Evolutionary conservation across 2,797 vertebrate genomes (phyloP), one percentile per base, ranked within the genome.

Genomic region (Siniperca scherzeri): DNA sequence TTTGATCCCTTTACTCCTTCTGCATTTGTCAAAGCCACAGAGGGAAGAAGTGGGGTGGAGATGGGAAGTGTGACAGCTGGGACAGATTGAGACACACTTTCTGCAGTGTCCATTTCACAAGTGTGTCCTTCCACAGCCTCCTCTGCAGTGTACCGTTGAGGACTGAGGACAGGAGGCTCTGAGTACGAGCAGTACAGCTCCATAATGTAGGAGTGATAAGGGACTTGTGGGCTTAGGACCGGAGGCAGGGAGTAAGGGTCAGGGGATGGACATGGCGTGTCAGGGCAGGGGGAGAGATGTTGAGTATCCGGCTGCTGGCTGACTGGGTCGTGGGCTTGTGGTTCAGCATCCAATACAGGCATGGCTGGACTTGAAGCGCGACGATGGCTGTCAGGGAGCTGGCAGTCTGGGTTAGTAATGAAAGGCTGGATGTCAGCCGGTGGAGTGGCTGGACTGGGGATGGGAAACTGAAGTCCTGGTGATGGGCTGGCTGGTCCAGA

Each of bases 151-250:
- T 38, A 85, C 27, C 2, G 55, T 17, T 92, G 89, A 74, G 92
- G 94, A 77, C 91, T 93, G 80, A 95, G 94, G 61, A 92, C 60
- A 25, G 93, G 93, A 8, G 92, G 92, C 1, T 94, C 92, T 0
- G 84, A 89, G 59, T 93, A 92, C 0, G 33, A 53, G 59, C 79
- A 82, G 62, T 82, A 65, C 0, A 42, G 22, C 25, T 91, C 85
- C 46, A 65, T 50, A 19, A n/a, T 5, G 57, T 80, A 12, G 25
- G 44, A 69, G 5, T 13, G 40, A 67, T 80, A 71, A 1, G 80
- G 68, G 12, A 82, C n/a, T 78, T 94, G 91, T 48, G 94, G 94
- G 73, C 94, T 94, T 38, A 95, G 94, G 48, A 91, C 87, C 0
- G 93, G 92, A 19, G 93, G 91, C n/a, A 91, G 74, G 14, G 70